Percentiles rank a stretch among this genome's conserved stretches.
These are phyloP conservation scores for Silvanus unidentatus DNA, from an alignment of 2,888 invertebrate species.

Conservation along the genomic window DNA sequence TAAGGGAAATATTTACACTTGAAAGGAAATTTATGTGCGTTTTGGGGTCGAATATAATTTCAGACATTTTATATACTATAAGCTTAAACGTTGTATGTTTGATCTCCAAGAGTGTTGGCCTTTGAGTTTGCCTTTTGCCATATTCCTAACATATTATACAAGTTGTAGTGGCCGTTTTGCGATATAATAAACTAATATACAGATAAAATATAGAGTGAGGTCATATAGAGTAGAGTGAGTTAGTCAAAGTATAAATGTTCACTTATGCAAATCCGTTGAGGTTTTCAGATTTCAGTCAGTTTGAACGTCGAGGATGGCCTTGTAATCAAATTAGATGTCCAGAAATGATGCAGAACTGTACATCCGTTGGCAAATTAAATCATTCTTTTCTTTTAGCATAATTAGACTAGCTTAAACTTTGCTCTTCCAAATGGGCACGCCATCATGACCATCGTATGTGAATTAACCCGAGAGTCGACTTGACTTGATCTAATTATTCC, in stretches of 20 bases:
- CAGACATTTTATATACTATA: no score
- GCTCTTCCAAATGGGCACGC: slow-evolving; percentile 30
- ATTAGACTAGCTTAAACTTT: slow-evolving; percentile 40
- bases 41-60: no score
- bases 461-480: slow-evolving; percentile 40
- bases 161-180: no score
- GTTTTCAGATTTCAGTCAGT: slow-evolving; percentile 35
- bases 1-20: no score
- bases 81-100: no score
- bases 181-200: no score
- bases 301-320: slow-evolving; percentile 20
- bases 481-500: slow-evolving; percentile 45
- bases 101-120: no score
- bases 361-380: slow-evolving; percentile 36
- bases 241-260: slow-evolving; percentile 12
- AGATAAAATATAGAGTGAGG: no score
- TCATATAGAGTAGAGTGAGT: no score
- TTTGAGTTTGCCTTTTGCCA: no score
- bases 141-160: no score
- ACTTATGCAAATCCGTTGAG: slow-evolving; percentile 33
- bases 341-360: slow-evolving; percentile 26
- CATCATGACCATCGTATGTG: slow-evolving; percentile 32
- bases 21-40: no score
- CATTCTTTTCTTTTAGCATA: slow-evolving; percentile 43
- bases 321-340: slow-evolving; percentile 34